Evolutionary conservation across 2,888 invertebrate genomes (phyloP), one percentile per base, ranked within the genome.

Genomic region (Eupithecia subumbrata): DNA sequence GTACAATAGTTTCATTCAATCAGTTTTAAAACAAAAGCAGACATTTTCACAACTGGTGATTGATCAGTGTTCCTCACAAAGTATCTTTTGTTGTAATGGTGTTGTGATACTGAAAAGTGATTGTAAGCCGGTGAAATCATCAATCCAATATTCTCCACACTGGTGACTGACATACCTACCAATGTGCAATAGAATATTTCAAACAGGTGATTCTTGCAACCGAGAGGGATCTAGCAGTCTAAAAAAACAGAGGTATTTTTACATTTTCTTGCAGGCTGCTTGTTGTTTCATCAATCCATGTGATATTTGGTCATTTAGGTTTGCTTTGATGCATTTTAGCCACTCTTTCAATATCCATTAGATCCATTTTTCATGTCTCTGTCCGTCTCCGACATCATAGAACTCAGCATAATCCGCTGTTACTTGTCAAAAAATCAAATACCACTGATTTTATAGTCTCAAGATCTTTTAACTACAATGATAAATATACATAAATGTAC

Each of bases 61-160:
- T 93, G 92, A 66, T 43, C 40, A 16, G 68, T 68, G 43, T 43
- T 64, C 34, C 64, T 64, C 64, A 64, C 52, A 22, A 56, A 11
- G n/a, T n/a, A 64, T 18, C 18, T 9, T 64, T 64, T 34, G 34
- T 64, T 64, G 14, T 64, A 18, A 34, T 60, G 64, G 89, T 90
- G 91, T 91, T 86, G 89, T 87, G 88, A 84, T 90, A 93, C 93
- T 93, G 93, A 93, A 94, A 94, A 90, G 92, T 91, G 92, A 93
- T 90, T 89, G 91, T 88, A 93, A 90, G 91, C 91, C 88, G 87
- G 92, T 92, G 92, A 91, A 89, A 90, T 89, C 86, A 90, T 84
- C 84, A 81, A 88, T 88, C 86, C 88, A 88, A 84, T 77, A 83
- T 82, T 82, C 82, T 81, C 83, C 81, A 78, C 81, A 76, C 82